These are phyloP conservation scores for Hyles lineata DNA, from an alignment of 2,888 invertebrate species.

Conservation along the genomic window DNA sequence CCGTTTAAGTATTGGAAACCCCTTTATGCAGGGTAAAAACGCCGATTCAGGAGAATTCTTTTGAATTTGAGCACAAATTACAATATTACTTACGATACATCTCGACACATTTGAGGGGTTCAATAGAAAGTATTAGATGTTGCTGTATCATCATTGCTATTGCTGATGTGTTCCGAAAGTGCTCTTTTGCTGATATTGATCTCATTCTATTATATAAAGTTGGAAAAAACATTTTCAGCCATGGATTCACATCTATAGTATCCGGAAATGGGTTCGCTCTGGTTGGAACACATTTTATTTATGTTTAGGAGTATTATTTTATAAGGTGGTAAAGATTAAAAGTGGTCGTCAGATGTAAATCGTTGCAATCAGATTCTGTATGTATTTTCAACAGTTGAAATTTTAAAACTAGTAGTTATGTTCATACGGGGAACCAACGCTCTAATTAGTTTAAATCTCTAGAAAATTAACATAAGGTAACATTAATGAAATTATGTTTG, in stretches of 20 bases:
- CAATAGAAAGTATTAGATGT: not conserved
- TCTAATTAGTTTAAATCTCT: no score
- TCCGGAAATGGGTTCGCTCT: no score
- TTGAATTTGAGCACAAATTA: conserved; percentile 42
- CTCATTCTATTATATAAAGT: not conserved
- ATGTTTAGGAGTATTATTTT: no score
- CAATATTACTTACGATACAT: conserved; percentile 39
- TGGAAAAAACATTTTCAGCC: not conserved
- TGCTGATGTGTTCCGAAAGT: conserved; percentile 4
- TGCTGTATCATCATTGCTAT: conserved; percentile 1
- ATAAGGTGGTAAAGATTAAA: no score
- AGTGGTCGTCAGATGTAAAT: no score
- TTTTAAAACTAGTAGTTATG: no score
- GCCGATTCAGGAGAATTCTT: conserved; percentile 34
- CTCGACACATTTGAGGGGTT: conserved; percentile 7
- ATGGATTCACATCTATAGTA: not conserved
- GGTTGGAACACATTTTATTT: no score
- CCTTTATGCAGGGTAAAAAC: conserved; percentile 24
- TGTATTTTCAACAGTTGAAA: no score
- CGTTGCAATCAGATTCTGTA: no score
- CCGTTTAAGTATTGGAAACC: not conserved
- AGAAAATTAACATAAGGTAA: no score
- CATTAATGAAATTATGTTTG: no score
- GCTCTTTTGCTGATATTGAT: conserved; percentile 16
- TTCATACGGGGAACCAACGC: no score